These are phyloP conservation scores for Buphagus erythrorhynchus DNA, from an alignment of 2,797 vertebrate species.

Conservation along the genomic window DNA sequence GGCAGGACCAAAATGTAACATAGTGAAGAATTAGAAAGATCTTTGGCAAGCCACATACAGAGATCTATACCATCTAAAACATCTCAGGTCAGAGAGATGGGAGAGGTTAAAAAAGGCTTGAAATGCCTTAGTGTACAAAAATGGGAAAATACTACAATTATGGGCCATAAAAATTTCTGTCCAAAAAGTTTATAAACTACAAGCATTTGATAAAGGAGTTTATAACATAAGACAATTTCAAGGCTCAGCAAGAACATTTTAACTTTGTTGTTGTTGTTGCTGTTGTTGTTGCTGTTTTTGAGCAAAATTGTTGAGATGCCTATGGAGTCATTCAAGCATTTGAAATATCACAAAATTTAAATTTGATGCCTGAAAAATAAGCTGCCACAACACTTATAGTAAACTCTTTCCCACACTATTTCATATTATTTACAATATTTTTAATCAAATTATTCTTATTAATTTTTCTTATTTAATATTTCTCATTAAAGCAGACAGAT, in stretches of 20 bases:
- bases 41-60: background rate
- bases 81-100: background rate
- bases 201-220: background rate
- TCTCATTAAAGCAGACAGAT: background rate
- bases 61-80: background rate
- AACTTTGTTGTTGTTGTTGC: background rate
- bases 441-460: background rate
- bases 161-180: background rate
- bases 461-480: background rate
- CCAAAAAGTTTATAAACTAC: background rate
- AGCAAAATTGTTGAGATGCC: background rate
- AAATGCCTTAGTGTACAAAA: background rate
- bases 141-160: background rate
- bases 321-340: background rate
- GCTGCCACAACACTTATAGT: background rate
- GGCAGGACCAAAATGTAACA: background rate
- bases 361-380: background rate
- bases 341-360: background rate
- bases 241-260: background rate
- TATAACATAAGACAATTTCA: background rate
- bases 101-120: background rate
- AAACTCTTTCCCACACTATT: background rate
- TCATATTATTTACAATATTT: background rate
- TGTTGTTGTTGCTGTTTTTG: background rate
- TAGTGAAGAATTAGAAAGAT: background rate